Percentiles rank a stretch among this genome's conserved stretches.
Evolutionary conservation across 2,113 vertebrate species (phyloP).

Genomic region (Nothobranchius kuhntae): DNA sequence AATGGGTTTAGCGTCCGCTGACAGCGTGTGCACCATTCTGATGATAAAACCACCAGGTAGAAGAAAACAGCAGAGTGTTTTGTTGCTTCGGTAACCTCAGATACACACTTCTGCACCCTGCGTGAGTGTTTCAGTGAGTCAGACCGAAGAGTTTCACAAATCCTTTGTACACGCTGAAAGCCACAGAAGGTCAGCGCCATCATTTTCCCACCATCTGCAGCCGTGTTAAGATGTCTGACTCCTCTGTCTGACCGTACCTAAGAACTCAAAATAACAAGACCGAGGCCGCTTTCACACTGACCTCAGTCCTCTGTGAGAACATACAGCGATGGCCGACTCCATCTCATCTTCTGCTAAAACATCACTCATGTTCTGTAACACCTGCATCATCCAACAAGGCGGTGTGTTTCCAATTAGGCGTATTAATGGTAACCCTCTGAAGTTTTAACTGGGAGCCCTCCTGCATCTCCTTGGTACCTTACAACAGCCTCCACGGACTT

Average conservation of each 20-base stretch:
- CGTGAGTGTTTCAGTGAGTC: conserved; percentile 7
- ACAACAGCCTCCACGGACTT: too few relatives aligned
- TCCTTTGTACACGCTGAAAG: not conserved
- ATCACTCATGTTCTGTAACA: not conserved
- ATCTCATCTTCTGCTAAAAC: not conserved
- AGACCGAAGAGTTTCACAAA: not conserved
- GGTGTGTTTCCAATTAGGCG: not conserved
- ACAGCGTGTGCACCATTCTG: not conserved
- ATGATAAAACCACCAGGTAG: not conserved
- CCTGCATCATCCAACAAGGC: not conserved
- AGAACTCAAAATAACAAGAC: conserved; percentile 6
- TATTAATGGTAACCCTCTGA: too few relatives aligned
- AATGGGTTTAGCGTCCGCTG: not conserved
- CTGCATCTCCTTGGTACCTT: too few relatives aligned
- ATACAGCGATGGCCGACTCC: not conserved
- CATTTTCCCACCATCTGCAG: not conserved
- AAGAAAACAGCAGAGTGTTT: not conserved
- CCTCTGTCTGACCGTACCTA: not conserved
- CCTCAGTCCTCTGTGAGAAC: not conserved
- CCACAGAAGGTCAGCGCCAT: not conserved
- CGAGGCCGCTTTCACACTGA: conserved; percentile 1
- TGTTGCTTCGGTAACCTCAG: conserved; percentile 4
- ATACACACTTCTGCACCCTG: not conserved
- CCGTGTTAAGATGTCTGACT: not conserved
- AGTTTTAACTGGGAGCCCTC: too few relatives aligned